Evolutionary conservation across 2,113 vertebrate species (phyloP), one percentile per base, ranked within the genome.

Genomic region (Butastur rufipennis): DNA sequence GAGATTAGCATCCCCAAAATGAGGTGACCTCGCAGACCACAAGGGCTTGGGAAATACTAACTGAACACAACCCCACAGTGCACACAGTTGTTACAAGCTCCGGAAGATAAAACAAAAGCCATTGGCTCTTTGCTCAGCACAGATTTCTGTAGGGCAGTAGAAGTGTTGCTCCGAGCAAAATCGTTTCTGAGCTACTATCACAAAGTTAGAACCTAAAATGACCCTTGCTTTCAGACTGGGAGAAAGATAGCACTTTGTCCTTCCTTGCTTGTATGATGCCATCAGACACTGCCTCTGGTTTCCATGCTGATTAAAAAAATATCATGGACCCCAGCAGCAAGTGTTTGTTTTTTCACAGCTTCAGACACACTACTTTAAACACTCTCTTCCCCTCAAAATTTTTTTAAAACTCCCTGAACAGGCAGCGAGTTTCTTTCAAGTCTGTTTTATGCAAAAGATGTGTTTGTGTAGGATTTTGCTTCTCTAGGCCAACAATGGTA

Each of bases 401-500:
- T 73, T 47, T 93, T 71, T 59, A 55, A 80, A 91, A 50, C 73
- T 73, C 73, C 50, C 56, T 55, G 70, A 96, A 79, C 22, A 95
- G 67, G 34, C 55, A 95, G 91, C 9, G 72, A 82, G 66, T 80
- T 94, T 90, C 84, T 94, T 95, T 90, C 84, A 93, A 90, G 87
- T 45, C 89, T 96, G 66, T 86, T 93, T 82, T 43, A 91, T 7
- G 7, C 59, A 50, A 74, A 93, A 81, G 77, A 90, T 40, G 27
- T 97, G 94, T 97, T 91, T 97, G 87, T 55, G 59, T 86, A 74
- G 8, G 87, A 77, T 88, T 93, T 59, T 70, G 66, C 81, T 74
- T 95, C 93, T 88, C 79, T 93, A 68, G 95, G 93, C 81, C 96
- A 96, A 93, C 94, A 95, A 65, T 55, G 68, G 62, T 77, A 74